These are phyloP conservation scores for Dicranocentrus wangi DNA, from an alignment of 2,888 invertebrate genomes.

Conservation along the genomic window DNA sequence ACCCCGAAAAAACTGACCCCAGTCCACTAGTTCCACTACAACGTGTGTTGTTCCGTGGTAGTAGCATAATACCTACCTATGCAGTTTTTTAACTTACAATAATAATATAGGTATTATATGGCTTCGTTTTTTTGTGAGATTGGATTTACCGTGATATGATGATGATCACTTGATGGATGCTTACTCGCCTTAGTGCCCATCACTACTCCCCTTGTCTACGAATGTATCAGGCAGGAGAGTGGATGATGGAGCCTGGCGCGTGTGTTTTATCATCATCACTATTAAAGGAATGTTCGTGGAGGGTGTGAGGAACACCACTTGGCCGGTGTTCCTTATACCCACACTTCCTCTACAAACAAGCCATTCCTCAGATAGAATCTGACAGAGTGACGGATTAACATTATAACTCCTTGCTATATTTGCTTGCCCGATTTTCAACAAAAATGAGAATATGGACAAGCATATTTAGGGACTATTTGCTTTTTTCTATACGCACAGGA, in stretches of 20 bases:
- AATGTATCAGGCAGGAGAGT: background rate
- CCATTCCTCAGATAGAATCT: constrained; percentile 1
- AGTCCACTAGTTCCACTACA: background rate
- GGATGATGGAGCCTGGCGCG: constrained; percentile 2
- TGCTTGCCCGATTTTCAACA: too few species aligned
- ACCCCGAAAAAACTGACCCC: constrained; percentile 4
- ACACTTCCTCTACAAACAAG: constrained; percentile 20
- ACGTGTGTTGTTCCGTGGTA: background rate
- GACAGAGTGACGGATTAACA: constrained; percentile 15
- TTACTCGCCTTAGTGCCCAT: constrained; percentile 25
- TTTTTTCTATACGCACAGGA: too few species aligned
- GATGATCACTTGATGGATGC: constrained; percentile 49
- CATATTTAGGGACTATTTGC: too few species aligned
- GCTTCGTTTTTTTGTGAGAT: too few species aligned
- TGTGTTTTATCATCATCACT: background rate
- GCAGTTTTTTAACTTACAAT: too few species aligned
- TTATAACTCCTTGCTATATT: too few species aligned
- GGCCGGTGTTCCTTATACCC: too few species aligned
- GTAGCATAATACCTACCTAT: background rate
- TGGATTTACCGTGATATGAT: too few species aligned
- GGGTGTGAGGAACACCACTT: too few species aligned
- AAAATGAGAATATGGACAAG: too few species aligned
- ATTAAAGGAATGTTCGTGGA: background rate
- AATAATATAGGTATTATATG: too few species aligned
- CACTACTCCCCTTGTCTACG: background rate